These are phyloP conservation scores for Lasioglossum zephyrum DNA, from an alignment of 2,888 invertebrate species.

Conservation along the genomic window DNA sequence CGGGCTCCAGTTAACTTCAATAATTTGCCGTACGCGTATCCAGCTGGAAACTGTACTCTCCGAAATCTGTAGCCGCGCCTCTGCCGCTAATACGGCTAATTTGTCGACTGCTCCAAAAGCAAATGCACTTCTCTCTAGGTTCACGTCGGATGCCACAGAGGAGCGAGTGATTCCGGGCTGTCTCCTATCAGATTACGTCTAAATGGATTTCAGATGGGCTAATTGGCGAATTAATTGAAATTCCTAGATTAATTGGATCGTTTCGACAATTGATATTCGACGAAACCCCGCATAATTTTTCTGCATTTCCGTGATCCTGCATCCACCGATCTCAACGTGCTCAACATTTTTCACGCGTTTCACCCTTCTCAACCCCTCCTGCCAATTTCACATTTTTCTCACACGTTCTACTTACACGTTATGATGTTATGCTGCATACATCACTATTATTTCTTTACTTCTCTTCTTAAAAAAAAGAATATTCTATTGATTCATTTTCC, in stretches of 20 bases:
- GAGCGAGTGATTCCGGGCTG: slow-evolving; percentile 53
- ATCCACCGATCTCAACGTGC: background rate
- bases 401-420: background rate
- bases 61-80: slow-evolving; percentile 68
- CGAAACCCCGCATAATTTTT: slow-evolving; percentile 3
- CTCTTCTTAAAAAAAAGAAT: background rate
- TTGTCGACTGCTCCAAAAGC: slow-evolving; percentile 75
- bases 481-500: background rate
- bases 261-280: slow-evolving; percentile 69
- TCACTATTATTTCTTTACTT: background rate
- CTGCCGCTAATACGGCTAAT: slow-evolving; percentile 72
- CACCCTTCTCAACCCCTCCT: background rate
- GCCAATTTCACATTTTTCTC: background rate
- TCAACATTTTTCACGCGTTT: slow-evolving; percentile 1
- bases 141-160: slow-evolving; percentile 59
- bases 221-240: slow-evolving; percentile 79
- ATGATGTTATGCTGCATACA: background rate
- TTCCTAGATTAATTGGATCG: slow-evolving; percentile 71
- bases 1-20: slow-evolving; percentile 64
- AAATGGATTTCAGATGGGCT: slow-evolving; percentile 73
- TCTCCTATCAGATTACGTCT: slow-evolving; percentile 76
- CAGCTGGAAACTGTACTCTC: slow-evolving; percentile 61
- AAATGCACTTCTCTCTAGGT: slow-evolving; percentile 65
- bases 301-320: background rate
- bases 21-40: slow-evolving; percentile 65